Evolutionary conservation across 2,797 vertebrate species (phyloP).

Genomic region (Somateria mollissima): DNA sequence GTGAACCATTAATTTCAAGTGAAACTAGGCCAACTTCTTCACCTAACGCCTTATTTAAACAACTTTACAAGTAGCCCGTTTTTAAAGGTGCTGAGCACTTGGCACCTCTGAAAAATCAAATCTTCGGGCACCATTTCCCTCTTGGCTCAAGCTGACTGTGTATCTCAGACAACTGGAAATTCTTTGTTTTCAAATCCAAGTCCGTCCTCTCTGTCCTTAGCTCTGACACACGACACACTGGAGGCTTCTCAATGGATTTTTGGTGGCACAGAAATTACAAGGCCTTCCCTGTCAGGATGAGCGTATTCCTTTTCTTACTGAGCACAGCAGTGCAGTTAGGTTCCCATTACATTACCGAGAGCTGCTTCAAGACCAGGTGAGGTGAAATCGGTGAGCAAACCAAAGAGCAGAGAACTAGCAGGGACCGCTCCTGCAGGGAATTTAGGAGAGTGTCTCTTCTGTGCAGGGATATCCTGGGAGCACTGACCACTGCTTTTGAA

Average conservation of each 20-base stretch:
- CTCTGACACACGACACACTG: not conserved
- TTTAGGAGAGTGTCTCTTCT: not conserved
- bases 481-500: constrained; percentile 5
- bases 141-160: not conserved
- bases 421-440: not conserved
- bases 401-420: not conserved
- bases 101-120: not conserved
- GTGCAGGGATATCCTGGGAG: not conserved
- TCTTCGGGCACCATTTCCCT: not conserved
- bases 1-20: not conserved
- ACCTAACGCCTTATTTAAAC: not conserved
- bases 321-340: fast-evolving
- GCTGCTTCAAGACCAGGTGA: not conserved
- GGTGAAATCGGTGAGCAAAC: not conserved
- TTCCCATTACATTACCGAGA: not conserved
- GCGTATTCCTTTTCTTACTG: not conserved
- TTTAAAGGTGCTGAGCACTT: not conserved
- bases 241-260: not conserved
- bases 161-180: not conserved
- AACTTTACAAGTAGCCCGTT: not conserved
- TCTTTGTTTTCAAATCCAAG: not conserved
- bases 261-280: not conserved
- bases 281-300: not conserved
- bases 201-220: not conserved
- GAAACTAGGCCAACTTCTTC: not conserved